Base-by-base conservation (phyloP, 2,113 vertebrate species). In the Grus americana region DNA sequence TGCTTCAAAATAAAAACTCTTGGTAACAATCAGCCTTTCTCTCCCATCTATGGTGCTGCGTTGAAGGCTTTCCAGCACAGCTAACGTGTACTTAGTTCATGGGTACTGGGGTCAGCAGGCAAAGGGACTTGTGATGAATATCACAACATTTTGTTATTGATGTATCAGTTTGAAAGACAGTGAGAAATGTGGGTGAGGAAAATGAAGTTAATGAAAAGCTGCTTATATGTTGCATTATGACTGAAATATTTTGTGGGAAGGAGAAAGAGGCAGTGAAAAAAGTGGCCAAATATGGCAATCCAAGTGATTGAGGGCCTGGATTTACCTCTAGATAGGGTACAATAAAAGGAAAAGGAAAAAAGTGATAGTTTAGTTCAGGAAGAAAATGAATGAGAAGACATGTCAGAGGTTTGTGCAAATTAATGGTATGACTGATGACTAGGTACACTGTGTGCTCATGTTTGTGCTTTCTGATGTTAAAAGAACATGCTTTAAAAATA, bases 401-500 rank as follows among this genome's bases (percentile, higher is more conserved):
- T 36, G 30, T 27, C 24, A 55, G 54, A 79, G 8, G 15, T 46
- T 80, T 95, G 72, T 67, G 55, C 38, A 85, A 42, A 36, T 26
- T 83, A 42, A 68, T 63, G 4, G 20, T 63, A 16, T 72, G 61
- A 75, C 76, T 92, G 73, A 83, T 92, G 67, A 83, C 32, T 36
- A 42, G 22, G 29, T 88, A 36, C 12, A 26, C 24, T 55, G 4
- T 62, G 36, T 70, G 88, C 30, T 93, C 19, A 1, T 52, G 49
- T 63, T 75, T 86, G 44, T 0, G 0, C 32, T 86, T 93, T 91
- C 61, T 61, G 27, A 26, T 24, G 18, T 65, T 86, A 38, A 83
- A 80, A 76, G 55, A 86, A 86, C 7, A 36, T 63, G 23, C 42
- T 92, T 96, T 88, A 90, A 94, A 92, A 93, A 78, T 78, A 93